Evolutionary conservation across 2,888 invertebrate species (phyloP).

Genomic region (Bembecia ichneumoniformis): DNA sequence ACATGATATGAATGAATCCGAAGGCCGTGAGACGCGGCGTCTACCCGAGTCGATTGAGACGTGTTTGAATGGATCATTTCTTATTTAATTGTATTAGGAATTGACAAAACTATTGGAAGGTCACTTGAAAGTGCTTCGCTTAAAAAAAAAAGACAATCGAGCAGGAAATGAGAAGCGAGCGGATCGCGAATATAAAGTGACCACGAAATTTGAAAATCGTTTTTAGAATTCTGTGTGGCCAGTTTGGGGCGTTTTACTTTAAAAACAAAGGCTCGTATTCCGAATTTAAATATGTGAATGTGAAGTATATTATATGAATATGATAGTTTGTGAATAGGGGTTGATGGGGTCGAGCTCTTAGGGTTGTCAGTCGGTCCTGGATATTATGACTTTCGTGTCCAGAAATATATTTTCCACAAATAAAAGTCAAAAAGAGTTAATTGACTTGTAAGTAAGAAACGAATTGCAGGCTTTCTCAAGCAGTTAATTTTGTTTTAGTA

Average conservation of each 20-base stretch:
- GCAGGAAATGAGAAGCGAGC: slow-evolving; percentile 17
- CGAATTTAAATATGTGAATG: slow-evolving; percentile 7
- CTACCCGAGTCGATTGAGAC: slow-evolving; percentile 24
- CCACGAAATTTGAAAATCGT: slow-evolving; percentile 18
- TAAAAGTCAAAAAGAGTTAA: too few relatives aligned
- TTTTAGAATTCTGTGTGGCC: slow-evolving; percentile 10
- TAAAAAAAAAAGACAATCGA: not conserved
- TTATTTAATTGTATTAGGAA: slow-evolving; percentile 6
- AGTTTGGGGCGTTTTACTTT: not conserved
- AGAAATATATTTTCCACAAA: too few relatives aligned
- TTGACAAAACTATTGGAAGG: not conserved
- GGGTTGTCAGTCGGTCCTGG: slow-evolving; percentile 6
- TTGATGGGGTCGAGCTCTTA: slow-evolving; percentile 31
- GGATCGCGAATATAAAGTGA: slow-evolving; percentile 13
- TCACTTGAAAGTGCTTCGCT: not conserved
- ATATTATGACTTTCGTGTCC: too few relatives aligned
- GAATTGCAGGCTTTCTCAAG: too few relatives aligned
- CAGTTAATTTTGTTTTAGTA: too few relatives aligned
- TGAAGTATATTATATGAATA: slow-evolving; percentile 33
- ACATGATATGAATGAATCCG: slow-evolving; percentile 26
- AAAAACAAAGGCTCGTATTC: slow-evolving; percentile 5
- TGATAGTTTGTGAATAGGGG: slow-evolving; percentile 40
- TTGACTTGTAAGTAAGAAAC: too few relatives aligned
- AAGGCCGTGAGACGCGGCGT: slow-evolving; percentile 26
- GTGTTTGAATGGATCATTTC: slow-evolving; percentile 23